A percentile compares a stretch with the other conserved stretches of the same genome.
Evolutionary conservation across 2,113 vertebrate genomes (phyloP).

Genomic region (Ictalurus furcatus): DNA sequence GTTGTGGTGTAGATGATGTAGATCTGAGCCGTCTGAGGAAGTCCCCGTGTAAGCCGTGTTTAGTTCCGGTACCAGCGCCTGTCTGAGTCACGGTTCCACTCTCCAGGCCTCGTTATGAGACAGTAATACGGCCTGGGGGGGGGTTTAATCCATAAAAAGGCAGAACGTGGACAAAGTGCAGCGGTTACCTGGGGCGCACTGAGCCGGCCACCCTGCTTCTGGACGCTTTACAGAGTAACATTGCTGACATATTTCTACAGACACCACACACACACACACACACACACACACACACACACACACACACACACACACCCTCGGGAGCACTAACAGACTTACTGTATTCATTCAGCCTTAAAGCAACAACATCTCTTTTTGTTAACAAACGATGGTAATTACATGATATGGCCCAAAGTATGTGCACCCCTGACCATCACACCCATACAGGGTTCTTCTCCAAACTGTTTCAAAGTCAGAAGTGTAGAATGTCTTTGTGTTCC

Average conservation of each 20-base stretch:
- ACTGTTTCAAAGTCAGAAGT: no score
- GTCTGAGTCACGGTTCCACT: neutral
- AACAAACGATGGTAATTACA: neutral
- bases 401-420: neutral
- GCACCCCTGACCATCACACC: neutral
- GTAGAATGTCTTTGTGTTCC: neutral
- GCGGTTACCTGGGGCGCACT: conserved; percentile 18
- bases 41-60: neutral
- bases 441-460: neutral
- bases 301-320: neutral
- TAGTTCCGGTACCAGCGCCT: neutral
- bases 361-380: neutral
- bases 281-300: conserved; percentile 8
- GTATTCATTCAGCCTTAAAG: conserved; percentile 19
- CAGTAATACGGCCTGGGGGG: neutral
- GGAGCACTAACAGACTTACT: neutral
- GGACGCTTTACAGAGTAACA: conserved; percentile 10
- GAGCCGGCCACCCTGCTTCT: neutral
- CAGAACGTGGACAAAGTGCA: conserved; percentile 38
- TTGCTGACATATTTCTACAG: conserved; percentile 31
- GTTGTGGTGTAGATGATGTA: neutral
- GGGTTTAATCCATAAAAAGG: conserved; percentile 23
- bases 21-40: neutral
- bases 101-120: conserved; percentile 1
- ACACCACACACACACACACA: neutral